These are phyloP conservation scores for Athetis lepigone DNA, from an alignment of 2,888 invertebrate species.

Conservation along the genomic window DNA sequence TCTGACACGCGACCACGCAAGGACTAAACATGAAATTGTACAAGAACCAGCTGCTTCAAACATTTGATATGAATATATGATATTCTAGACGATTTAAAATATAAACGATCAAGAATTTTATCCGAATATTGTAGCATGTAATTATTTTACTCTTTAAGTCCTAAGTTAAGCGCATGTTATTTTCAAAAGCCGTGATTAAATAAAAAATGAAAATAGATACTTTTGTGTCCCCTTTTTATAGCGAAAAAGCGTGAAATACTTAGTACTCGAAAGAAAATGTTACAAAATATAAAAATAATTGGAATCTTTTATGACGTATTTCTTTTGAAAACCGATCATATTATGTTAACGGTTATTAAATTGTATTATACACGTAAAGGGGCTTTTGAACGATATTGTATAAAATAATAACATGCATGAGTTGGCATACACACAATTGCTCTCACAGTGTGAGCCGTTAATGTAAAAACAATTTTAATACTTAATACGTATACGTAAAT, in stretches of 20 bases:
- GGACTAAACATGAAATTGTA: too few species aligned
- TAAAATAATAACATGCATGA: slow-evolving; percentile 16
- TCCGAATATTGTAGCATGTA: too few species aligned
- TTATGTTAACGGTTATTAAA: slow-evolving; percentile 1
- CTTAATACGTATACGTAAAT: not conserved
- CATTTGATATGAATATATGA: too few species aligned
- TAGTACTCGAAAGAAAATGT: slow-evolving; percentile 5
- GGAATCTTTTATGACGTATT: not conserved
- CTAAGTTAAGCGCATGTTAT: not conserved
- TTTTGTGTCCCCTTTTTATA: not conserved
- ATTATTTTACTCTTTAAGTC: not conserved
- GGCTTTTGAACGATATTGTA: slow-evolving; percentile 22
- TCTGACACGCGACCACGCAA: too few species aligned
- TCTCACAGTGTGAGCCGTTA: not conserved
- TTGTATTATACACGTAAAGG: slow-evolving; percentile 11
- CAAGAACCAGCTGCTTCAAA: too few species aligned
- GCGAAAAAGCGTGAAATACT: not conserved
- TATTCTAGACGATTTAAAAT: too few species aligned
- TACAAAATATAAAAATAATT: not conserved
- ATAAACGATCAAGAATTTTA: too few species aligned
- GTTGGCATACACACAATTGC: not conserved
- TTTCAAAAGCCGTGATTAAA: not conserved
- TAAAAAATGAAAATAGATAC: not conserved
- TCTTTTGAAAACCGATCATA: slow-evolving; percentile 14
- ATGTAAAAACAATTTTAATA: slow-evolving; percentile 1